Conservation (phyloP, 2,797 vertebrate species). For the Fistularia commersonii region DNA sequence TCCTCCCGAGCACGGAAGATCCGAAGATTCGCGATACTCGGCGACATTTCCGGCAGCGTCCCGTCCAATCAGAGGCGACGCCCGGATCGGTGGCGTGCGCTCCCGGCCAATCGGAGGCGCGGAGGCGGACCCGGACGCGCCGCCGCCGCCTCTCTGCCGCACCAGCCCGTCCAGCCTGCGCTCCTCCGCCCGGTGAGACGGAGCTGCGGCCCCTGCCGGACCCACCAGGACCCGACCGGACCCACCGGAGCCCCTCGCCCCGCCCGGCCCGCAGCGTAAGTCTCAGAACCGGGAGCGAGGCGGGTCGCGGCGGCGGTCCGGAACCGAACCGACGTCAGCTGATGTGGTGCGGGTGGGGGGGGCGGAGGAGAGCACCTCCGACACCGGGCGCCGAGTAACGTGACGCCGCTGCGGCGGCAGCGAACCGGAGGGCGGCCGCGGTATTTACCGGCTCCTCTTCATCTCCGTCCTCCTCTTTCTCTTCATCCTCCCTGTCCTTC, state of each 20-base stretch:
- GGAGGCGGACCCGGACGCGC: not conserved
- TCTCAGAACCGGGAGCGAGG: conserved; percentile 6
- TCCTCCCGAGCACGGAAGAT: not conserved
- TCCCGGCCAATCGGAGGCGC: conserved; percentile 26
- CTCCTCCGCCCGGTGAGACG: too few species aligned
- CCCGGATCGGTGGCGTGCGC: conserved; percentile 37
- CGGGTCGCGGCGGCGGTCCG: too few species aligned
- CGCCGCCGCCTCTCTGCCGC: conserved; percentile 13
- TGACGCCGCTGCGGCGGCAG: too few species aligned
- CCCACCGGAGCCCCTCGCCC: conserved; percentile 14
- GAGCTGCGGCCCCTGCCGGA: conserved; percentile 57
- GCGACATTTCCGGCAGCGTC: conserved; percentile 28
- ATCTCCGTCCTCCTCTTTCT: too few species aligned
- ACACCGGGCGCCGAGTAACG: too few species aligned
- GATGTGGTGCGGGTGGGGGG: too few species aligned
- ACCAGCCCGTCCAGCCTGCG: conserved; percentile 8
- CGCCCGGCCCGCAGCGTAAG: conserved; percentile 43
- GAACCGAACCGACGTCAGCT: too few species aligned
- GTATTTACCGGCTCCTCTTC: too few species aligned
- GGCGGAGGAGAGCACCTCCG: too few species aligned
- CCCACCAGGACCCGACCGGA: conserved; percentile 23
- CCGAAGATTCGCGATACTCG: conserved; percentile 37
- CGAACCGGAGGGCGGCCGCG: too few species aligned
- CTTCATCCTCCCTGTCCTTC: too few species aligned
- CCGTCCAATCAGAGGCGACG: conserved; percentile 39